Evolutionary conservation across 92 coral and sea anemone genomes (phyloP).

Genomic region (Epizoanthus rinbou): DNA sequence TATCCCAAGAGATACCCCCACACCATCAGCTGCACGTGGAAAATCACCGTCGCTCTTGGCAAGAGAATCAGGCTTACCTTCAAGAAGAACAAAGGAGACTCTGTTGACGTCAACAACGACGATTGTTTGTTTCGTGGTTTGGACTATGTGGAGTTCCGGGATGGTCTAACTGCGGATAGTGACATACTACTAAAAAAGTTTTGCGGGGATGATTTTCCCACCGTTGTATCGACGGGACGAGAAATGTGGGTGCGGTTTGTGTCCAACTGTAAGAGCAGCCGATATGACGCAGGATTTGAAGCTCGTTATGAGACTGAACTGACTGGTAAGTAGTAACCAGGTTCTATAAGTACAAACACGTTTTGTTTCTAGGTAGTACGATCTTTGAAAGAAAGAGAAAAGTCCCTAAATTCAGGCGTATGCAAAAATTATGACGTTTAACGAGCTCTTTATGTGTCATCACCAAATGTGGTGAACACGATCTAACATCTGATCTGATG

Average conservation of each 20-base stretch:
- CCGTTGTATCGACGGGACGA: slow-evolving; percentile 31
- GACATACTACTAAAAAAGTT: slow-evolving; percentile 19
- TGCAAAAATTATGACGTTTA: too few relatives aligned
- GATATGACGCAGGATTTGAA: slow-evolving; percentile 7
- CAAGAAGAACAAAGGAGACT: slow-evolving; percentile 4
- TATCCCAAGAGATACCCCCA: slow-evolving; percentile 65
- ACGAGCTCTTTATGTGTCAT: too few relatives aligned
- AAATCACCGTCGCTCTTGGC: slow-evolving; percentile 57
- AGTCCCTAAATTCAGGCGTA: not conserved
- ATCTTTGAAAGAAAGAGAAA: not conserved
- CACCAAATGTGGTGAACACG: too few relatives aligned
- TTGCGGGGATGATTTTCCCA: slow-evolving; percentile 19
- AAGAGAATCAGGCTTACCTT: slow-evolving; percentile 55
- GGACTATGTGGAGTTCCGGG: slow-evolving; percentile 51
- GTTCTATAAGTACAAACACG: not conserved
- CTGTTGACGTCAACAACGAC: not conserved
- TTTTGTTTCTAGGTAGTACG: not conserved
- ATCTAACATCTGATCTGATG: too few relatives aligned
- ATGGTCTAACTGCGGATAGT: slow-evolving; percentile 49
- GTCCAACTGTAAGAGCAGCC: not conserved
- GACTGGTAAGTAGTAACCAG: not conserved
- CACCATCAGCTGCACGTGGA: slow-evolving; percentile 78
- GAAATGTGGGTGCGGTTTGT: slow-evolving; percentile 40
- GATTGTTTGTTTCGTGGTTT: slow-evolving; percentile 13
- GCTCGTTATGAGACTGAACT: slow-evolving; percentile 31